Conservation (phyloP, 2,888 invertebrate species). For the Tipula helvola region DNA sequence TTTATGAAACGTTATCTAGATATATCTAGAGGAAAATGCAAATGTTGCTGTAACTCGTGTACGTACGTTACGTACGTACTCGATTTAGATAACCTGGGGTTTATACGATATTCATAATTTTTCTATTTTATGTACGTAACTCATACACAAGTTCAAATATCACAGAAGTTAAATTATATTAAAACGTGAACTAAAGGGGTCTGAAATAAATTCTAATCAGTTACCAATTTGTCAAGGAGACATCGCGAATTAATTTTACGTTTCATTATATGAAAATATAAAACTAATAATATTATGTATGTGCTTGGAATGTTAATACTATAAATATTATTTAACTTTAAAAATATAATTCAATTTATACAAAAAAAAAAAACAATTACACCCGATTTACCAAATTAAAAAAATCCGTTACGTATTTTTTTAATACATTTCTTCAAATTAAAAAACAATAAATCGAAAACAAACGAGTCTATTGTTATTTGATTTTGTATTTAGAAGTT, state of each 20-base stretch:
- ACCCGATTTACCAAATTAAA: not conserved
- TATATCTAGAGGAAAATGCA: not conserved
- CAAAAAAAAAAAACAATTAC: not conserved
- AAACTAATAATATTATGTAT: not conserved
- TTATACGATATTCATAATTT: not conserved
- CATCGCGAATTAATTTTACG: not conserved
- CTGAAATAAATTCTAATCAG: not conserved
- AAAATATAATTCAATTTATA: not conserved
- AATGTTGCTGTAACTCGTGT: not conserved
- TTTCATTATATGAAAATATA: not conserved
- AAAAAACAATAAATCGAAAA: not conserved
- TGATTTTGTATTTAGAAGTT: not conserved
- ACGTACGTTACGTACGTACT: not conserved
- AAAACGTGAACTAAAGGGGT: not conserved
- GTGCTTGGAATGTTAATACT: not conserved
- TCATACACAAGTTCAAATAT: not conserved
- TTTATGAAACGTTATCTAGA: not conserved
- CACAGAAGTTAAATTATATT: not conserved
- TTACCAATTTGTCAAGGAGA: not conserved
- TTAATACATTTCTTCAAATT: not conserved
- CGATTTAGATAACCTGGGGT: not conserved
- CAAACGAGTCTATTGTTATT: not conserved
- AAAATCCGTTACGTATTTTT: not conserved
- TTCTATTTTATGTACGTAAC: not conserved
- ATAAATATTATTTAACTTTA: not conserved